Base-by-base conservation (phyloP, 2,888 invertebrate genomes). In the Zeuzera pyrina region DNA sequence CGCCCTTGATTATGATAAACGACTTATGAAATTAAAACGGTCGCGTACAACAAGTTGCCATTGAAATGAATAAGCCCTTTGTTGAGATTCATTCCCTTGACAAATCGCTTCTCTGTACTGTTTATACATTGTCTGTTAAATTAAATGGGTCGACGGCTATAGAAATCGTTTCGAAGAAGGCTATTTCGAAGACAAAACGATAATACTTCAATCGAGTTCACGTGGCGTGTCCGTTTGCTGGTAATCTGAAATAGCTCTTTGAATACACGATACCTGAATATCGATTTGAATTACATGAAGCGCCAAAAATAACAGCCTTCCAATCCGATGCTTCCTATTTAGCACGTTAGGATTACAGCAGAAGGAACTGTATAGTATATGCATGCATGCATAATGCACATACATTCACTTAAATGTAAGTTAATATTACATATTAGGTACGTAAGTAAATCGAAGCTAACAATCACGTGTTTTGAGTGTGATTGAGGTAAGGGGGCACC, bases 1-100 rank as follows among this genome's bases (percentile, higher is more conserved):
- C 49, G 56, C 49, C 66, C 69, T 74, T 81, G 83, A 83, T 83
- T 79, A 83, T 83, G 83, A 83, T 78, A 76, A 81, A 83, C 71
- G 81, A 83, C 81, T 79, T 78, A 81, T 79, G 73, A 81, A 81
- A 83, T 83, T 83, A 83, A 83, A 83, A 81, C 79, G 76, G 73
- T 66, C 70, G 57, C 55, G 63, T 67, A 77, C 78, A 76, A 77
- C 78, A 78, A 79, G 74, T 78, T 70, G 69, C 77, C 65, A 77
- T 79, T 81, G 70, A 78, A 81, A 77, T 70, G 76, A 72, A 72
- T 73, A 65, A 62, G 62, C 62, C 69, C 71, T 72, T 81, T 81
- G 83, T 83, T 68, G 62, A 63, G 71, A 78, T 79, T 71, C 76
- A 73, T 78, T 77, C 69, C 71, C 65, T 71, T 83, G 83, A 83